Conservation (phyloP, 2,888 invertebrate genomes). For the Drosophila fungiperda region DNA sequence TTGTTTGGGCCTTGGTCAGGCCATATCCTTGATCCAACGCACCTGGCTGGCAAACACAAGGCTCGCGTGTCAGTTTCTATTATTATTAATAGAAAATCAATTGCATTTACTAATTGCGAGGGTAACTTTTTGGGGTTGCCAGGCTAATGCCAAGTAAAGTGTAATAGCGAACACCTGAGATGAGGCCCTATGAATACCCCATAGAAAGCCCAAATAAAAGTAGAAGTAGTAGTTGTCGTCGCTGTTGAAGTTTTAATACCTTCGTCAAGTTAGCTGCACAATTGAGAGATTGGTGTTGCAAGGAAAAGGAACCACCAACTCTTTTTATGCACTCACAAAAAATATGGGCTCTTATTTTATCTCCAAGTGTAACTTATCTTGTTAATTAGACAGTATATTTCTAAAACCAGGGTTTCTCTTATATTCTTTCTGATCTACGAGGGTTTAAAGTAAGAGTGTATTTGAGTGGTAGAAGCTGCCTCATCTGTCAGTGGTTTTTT, state of each 20-base stretch:
- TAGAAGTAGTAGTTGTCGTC: neutral
- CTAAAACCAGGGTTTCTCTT: neutral
- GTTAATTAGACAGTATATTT: neutral
- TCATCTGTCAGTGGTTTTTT: neutral
- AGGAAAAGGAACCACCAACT: neutral
- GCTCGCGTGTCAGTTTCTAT: constrained; percentile 58
- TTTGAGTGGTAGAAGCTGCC: neutral
- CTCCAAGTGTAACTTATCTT: neutral
- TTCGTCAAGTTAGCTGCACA: neutral
- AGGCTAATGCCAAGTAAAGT: neutral
- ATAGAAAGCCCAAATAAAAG: constrained; percentile 1
- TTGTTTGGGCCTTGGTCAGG: constrained; percentile 1
- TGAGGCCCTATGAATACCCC: constrained; percentile 2
- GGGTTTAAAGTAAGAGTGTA: neutral
- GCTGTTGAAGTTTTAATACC: neutral
- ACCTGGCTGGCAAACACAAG: constrained; percentile 53
- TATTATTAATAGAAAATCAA: constrained; percentile 77
- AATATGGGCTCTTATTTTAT: too few species aligned
- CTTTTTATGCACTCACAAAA: neutral
- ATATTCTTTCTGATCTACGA: too few species aligned
- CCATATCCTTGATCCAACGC: constrained; percentile 53
- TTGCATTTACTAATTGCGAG: constrained; percentile 23
- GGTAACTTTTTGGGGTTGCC: neutral
- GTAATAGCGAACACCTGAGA: neutral
- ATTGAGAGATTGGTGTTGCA: neutral